A percentile compares a stretch with the other conserved stretches of the same genome.
phyloP scores from a whole-genome alignment of 2,113 vertebrate genomes.

The Elephas maximus region DNA sequence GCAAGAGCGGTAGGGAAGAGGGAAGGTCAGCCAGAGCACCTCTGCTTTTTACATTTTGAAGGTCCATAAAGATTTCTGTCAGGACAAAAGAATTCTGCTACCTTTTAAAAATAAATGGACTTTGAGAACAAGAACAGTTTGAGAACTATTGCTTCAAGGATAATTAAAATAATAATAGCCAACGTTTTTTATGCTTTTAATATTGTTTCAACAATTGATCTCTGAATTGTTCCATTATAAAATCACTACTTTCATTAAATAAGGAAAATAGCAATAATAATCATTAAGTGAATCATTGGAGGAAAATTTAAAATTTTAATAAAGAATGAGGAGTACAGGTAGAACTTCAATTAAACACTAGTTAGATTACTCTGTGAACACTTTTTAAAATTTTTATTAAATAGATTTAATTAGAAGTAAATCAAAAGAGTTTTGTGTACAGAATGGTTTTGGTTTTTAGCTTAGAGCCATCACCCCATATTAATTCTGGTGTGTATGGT shows the following conservation, averaged over 20 bases:
- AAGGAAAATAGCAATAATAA: neutral
- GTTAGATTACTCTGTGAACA: neutral
- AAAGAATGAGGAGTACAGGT: neutral
- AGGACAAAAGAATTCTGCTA: neutral
- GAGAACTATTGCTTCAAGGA: neutral
- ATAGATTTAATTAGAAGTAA: constrained; percentile 74
- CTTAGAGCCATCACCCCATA: neutral
- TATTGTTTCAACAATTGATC: neutral
- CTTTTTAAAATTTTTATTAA: constrained; percentile 31
- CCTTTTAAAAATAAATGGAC: neutral
- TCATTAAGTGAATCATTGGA: constrained; percentile 26
- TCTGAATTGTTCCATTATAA: constrained; percentile 57
- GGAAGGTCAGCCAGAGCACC: neutral
- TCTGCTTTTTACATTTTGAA: neutral
- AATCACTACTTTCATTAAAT: constrained; percentile 9
- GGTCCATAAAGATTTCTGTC: neutral
- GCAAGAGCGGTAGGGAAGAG: neutral
- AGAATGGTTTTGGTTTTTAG: constrained; percentile 49
- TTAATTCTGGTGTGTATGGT: neutral
- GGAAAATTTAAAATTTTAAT: constrained; percentile 15
- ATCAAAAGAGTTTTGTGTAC: constrained; percentile 24
- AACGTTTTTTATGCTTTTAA: neutral
- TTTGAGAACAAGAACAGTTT: neutral
- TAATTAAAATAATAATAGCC: neutral
- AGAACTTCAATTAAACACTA: neutral